A percentile compares a stretch with the other conserved stretches of the same genome.
Conservation (phyloP, 2,797 vertebrate genomes). For the Propithecus deckenii region DNA sequence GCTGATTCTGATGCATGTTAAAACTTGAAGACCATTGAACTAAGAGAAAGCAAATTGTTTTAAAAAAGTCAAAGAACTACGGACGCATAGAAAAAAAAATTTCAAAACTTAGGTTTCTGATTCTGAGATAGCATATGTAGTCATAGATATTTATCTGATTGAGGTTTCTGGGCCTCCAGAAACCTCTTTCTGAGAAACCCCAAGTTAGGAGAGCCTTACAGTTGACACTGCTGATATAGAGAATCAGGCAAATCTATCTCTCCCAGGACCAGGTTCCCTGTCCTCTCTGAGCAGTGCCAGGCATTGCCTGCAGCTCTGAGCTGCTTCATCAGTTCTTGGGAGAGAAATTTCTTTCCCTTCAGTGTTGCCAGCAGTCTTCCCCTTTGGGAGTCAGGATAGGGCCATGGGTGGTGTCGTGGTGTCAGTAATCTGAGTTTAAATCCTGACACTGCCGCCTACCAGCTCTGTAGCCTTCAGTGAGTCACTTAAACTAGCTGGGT, state of each 20-base stretch:
- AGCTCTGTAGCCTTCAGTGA: not conserved
- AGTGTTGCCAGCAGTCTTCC: not conserved
- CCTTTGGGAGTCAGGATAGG: not conserved
- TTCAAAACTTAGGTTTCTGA: not conserved
- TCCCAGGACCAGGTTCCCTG: not conserved
- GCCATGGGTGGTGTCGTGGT: not conserved
- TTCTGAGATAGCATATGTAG: not conserved
- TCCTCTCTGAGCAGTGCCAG: not conserved
- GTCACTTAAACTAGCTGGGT: not conserved
- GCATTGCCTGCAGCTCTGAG: not conserved
- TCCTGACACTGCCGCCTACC: not conserved
- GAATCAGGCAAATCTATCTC: not conserved
- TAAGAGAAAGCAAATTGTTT: not conserved
- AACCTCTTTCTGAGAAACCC: not conserved
- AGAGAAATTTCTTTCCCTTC: not conserved
- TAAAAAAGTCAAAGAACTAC: not conserved
- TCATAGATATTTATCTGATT: not conserved
- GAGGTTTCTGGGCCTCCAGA: not conserved
- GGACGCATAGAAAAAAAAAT: not conserved
- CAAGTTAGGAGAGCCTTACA: not conserved
- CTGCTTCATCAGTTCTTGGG: not conserved
- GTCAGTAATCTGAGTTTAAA: not conserved
- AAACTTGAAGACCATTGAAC: not conserved
- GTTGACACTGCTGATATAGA: not conserved
- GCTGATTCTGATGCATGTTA: not conserved